phyloP scores from a whole-genome alignment of 2,797 vertebrate genomes.

The Aeoliscus strigatus region DNA sequence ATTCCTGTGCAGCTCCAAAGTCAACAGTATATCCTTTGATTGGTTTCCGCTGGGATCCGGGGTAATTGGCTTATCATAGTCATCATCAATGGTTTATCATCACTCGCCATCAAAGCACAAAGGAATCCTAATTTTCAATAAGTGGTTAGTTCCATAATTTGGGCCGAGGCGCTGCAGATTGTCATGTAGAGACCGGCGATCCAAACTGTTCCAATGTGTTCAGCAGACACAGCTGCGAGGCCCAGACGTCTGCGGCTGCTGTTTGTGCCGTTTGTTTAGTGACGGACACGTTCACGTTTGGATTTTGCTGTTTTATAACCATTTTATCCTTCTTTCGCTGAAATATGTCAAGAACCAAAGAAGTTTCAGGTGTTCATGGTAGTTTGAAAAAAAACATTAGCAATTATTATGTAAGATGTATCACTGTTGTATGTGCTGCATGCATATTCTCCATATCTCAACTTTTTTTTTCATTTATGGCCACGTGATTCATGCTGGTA shows the following conservation, averaged over 20 bases:
- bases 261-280: background rate
- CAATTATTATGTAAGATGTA: too few species aligned
- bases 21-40: constrained; percentile 54
- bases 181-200: constrained; percentile 33
- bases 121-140: constrained; percentile 55
- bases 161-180: constrained; percentile 43
- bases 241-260: too few species aligned
- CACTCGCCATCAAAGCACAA: constrained; percentile 53
- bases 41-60: constrained; percentile 51
- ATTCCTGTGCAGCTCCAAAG: constrained; percentile 57
- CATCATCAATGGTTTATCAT: constrained; percentile 57
- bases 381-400: too few species aligned
- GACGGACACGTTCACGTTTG: too few species aligned
- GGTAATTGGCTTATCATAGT: constrained; percentile 56
- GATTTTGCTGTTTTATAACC: too few species aligned
- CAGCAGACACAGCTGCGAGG: constrained; percentile 44
- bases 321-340: too few species aligned
- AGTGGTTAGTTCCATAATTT: constrained; percentile 48
- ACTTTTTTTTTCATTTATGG: too few species aligned
- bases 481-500: too few species aligned
- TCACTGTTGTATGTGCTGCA: too few species aligned
- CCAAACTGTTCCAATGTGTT: constrained; percentile 62
- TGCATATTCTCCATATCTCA: too few species aligned
- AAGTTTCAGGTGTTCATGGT: too few species aligned
- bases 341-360: too few species aligned